Evolutionary conservation across 2,888 invertebrate species (phyloP).

Genomic region (Marasmarcha lunaedactyla): DNA sequence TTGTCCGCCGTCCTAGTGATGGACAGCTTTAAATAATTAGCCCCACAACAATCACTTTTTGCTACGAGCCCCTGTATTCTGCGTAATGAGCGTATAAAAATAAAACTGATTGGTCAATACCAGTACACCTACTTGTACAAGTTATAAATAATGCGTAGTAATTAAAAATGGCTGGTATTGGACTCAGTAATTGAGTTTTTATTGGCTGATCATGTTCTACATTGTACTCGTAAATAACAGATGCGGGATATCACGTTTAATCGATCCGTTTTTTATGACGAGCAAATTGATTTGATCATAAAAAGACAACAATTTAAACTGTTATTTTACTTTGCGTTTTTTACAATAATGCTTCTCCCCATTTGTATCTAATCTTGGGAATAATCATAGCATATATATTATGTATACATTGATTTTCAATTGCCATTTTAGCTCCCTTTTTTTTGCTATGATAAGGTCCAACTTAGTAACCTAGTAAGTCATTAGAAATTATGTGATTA

Average conservation of each 20-base stretch:
- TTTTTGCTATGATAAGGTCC: too few relatives aligned
- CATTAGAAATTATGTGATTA: too few relatives aligned
- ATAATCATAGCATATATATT: too few relatives aligned
- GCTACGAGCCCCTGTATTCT: constrained; percentile 13
- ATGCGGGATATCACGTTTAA: too few relatives aligned
- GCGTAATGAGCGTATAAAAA: constrained; percentile 19
- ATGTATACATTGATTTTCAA: too few relatives aligned
- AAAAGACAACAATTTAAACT: too few relatives aligned
- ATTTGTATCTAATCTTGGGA: too few relatives aligned
- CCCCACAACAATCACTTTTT: constrained; percentile 27
- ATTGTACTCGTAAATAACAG: neutral
- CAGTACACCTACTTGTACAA: neutral
- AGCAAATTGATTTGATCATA: constrained; percentile 6
- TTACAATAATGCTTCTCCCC: too few relatives aligned
- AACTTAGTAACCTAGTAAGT: too few relatives aligned
- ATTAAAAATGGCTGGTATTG: constrained; percentile 1
- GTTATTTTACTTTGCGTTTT: too few relatives aligned
- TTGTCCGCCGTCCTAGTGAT: constrained; percentile 28
- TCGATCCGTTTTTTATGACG: neutral
- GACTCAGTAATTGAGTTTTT: neutral
- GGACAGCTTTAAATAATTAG: constrained; percentile 36
- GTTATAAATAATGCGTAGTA: constrained; percentile 19
- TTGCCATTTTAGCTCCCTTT: too few relatives aligned
- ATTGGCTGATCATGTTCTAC: neutral
- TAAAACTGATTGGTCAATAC: constrained; percentile 19